Base-by-base conservation (phyloP, 1,140 invertebrate species). In the Tetramorium simillimum region DNA sequence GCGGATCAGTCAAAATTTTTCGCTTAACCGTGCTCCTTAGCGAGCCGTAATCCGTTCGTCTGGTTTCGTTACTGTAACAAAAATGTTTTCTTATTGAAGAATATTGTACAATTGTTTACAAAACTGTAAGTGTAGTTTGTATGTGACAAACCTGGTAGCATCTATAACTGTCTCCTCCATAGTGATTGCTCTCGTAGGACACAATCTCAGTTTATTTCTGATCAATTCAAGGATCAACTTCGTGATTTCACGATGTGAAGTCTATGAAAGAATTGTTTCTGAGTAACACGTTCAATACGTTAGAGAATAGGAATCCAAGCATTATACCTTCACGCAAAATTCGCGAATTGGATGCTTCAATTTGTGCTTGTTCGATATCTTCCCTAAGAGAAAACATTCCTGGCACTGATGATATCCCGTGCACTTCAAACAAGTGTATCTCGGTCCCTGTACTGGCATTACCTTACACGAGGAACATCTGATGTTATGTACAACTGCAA, bases 321-420 rank as follows among this genome's bases (percentile, higher is more conserved):
- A 73, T 86, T 40, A 76, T 93, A 96, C 96, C 95, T 96, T 95
- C n/a, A 94, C 94, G 87, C 97, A 97, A 94, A 98, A 98, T 95
- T 98, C 97, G 92, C 98, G 97, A 87, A 96, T 97, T 63, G 97
- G 97, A 96, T 98, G 97, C 62, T 96, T 96, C 10, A 97, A 92
- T 95, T 98, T 98, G 92, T 98, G 97, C 88, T 96, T 96, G 92
- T 96, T 97, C 9, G 96, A 96, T 80, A 95, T 96, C 91, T 96
- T 95, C n/a, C 97, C 97, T 89, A 96, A 96, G 93, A 98, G 97
- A 94, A 98, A 98, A 93, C 97, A 98, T 53, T 96, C 96, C 92
- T 98, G 98, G 92, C 97, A 98, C 85, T 97, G 96, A 95, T 98
- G 97, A 94, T 97, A 97, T 87, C 96, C 96, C 86, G 97, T 96